Conservation (phyloP, 64 coral and sea anemone genomes). For the Montipora sp. region DNA sequence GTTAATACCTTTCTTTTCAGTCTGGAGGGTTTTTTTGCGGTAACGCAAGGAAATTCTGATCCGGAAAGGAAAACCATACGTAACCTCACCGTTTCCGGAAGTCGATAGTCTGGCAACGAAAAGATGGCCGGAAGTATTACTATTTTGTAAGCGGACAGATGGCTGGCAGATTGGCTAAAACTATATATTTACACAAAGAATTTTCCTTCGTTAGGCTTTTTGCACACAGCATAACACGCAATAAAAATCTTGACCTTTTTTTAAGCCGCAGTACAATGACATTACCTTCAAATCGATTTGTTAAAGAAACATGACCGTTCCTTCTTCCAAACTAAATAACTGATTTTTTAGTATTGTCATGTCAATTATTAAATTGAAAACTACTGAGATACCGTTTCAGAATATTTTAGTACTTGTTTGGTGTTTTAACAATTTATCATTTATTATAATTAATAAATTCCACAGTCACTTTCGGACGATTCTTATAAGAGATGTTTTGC, state of each 20-base stretch:
- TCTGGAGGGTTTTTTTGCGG: neutral
- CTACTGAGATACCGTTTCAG: no score
- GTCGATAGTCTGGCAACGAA: conserved; percentile 27
- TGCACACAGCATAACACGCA: conserved; percentile 14
- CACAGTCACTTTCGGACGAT: no score
- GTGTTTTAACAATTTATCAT: no score
- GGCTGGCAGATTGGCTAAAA: conserved; percentile 45
- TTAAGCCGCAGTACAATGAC: neutral
- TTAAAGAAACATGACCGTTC: neutral
- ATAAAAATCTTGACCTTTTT: conserved; percentile 56
- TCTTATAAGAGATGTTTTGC: no score
- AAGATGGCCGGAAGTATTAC: conserved; percentile 61
- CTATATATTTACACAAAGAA: conserved; percentile 33
- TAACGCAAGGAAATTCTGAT: neutral
- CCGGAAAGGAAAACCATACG: neutral
- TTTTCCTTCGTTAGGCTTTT: conserved; percentile 3
- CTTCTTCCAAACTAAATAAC: no score
- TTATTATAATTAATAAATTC: no score
- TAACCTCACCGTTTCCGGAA: conserved; percentile 45
- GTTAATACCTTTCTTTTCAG: neutral
- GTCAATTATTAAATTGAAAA: no score
- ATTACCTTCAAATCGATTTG: neutral
- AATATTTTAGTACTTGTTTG: no score
- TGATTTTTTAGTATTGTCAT: no score
- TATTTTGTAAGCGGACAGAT: conserved; percentile 51